A percentile compares a stretch with the other conserved stretches of the same genome.
Conservation (phyloP, 2,113 vertebrate species). For the Herpailurus yagouaroundi region DNA sequence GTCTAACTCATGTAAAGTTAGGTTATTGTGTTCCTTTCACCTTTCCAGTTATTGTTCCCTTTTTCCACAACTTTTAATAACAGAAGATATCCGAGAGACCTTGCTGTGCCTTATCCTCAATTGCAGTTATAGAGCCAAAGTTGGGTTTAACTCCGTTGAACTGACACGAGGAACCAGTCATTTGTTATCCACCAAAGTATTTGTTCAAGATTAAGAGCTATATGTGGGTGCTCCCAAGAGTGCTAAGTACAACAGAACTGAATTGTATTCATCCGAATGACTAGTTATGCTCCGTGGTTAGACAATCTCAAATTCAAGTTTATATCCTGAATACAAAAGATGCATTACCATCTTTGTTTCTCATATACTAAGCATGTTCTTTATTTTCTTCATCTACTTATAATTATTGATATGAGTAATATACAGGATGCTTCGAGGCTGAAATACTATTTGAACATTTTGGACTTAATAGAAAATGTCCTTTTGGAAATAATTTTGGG, state of each 20-base stretch:
- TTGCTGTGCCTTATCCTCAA: neutral
- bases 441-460: neutral
- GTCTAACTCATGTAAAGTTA: neutral
- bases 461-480: neutral
- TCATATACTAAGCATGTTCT: neutral
- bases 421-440: neutral
- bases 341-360: neutral
- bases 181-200: neutral
- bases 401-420: neutral
- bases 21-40: neutral
- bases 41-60: neutral
- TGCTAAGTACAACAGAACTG: neutral
- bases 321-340: neutral
- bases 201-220: neutral
- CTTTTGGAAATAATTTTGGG: neutral
- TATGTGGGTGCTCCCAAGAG: neutral
- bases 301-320: neutral
- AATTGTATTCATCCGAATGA: neutral
- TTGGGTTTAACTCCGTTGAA: neutral
- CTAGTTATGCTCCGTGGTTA: neutral
- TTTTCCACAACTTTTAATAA: neutral
- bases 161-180: neutral
- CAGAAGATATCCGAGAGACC: neutral
- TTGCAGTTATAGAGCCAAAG: neutral
- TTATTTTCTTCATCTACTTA: neutral